Evolutionary conservation across 2,113 vertebrate species (phyloP).

Genomic region (Leucoraja erinaceus): DNA sequence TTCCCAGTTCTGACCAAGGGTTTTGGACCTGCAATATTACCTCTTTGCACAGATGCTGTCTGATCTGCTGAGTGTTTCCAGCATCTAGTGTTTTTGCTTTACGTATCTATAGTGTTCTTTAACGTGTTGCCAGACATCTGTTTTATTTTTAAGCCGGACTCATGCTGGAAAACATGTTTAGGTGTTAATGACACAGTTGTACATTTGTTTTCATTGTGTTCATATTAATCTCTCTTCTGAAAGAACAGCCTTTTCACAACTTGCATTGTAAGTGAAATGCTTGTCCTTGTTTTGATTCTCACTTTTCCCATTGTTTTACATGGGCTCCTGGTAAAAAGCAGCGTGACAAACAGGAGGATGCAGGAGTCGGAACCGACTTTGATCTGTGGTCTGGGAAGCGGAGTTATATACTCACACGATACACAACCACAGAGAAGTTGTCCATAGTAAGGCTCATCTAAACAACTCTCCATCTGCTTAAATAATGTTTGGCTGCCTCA

Average conservation of each 20-base stretch:
- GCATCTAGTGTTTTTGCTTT: no score
- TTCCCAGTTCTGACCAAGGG: no score
- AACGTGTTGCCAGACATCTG: background rate
- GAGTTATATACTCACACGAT: slow-evolving; percentile 84
- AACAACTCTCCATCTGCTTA: background rate
- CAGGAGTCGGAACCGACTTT: slow-evolving; percentile 74
- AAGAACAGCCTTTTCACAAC: background rate
- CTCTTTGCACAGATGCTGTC: no score
- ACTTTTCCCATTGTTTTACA: background rate
- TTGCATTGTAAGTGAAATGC: no score
- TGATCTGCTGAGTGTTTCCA: no score
- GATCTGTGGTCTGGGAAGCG: slow-evolving; percentile 85
- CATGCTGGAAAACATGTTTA: background rate
- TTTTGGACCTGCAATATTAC: no score
- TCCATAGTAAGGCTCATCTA: slow-evolving; percentile 74
- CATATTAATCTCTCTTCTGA: background rate
- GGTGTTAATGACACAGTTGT: background rate
- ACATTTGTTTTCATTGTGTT: background rate
- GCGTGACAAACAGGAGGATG: slow-evolving; percentile 66
- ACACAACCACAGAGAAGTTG: slow-evolving; percentile 92
- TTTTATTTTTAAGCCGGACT: background rate
- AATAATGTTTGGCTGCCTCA: background rate
- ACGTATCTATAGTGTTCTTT: background rate
- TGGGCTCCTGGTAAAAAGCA: slow-evolving; percentile 74
- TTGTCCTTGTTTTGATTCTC: background rate